Conservation (phyloP, 2,888 invertebrate genomes). For the Stegana nigrithorax region DNA sequence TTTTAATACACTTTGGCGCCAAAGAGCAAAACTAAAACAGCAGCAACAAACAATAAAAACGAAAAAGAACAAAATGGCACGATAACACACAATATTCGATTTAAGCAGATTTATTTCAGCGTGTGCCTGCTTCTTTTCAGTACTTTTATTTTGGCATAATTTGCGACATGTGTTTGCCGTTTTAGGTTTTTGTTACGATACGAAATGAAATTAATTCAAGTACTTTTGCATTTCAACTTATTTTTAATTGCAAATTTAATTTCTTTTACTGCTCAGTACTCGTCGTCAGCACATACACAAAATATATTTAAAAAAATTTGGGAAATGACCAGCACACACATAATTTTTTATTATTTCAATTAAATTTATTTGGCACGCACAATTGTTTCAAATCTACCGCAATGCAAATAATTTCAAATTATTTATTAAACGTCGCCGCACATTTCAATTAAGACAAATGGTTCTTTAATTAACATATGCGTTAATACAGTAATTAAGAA, state of each 20-base stretch:
- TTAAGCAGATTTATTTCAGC: too few species aligned
- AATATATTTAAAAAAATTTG: too few species aligned
- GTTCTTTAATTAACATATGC: background rate
- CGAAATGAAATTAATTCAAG: background rate
- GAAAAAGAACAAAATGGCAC: too few species aligned
- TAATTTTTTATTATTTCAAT: too few species aligned
- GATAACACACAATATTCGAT: too few species aligned
- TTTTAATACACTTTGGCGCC: conserved; percentile 4
- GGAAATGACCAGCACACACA: too few species aligned
- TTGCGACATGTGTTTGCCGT: background rate
- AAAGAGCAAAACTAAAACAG: background rate
- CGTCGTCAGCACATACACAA: too few species aligned
- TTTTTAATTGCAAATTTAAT: background rate
- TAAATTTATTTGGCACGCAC: too few species aligned
- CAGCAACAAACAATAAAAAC: too few species aligned
- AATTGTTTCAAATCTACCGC: background rate
- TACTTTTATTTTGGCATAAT: background rate
- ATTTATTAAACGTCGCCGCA: background rate
- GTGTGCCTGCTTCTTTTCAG: too few species aligned
- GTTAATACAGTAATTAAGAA: too few species aligned
- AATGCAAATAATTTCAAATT: background rate
- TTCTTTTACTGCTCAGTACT: background rate
- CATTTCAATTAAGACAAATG: background rate
- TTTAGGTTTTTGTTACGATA: background rate
- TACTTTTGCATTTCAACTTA: background rate